Evolutionary conservation across 1,140 invertebrate species (phyloP), one percentile per base, ranked within the genome.

Genomic region (Mycetomoellerius zeteki): DNA sequence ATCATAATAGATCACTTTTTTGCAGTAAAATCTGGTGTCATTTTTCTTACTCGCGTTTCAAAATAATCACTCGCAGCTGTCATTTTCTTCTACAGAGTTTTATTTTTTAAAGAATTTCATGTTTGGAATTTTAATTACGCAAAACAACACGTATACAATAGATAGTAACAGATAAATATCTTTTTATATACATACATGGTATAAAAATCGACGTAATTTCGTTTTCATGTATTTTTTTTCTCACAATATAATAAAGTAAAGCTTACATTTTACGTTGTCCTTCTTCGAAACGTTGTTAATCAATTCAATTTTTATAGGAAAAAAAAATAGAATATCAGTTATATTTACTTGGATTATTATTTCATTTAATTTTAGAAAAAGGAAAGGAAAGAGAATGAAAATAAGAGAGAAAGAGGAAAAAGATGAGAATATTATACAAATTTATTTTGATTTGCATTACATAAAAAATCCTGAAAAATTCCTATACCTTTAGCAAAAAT

Each of bases 81-180:
- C 60, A 78, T 3, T 24, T 64, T 78, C 3, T 78, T 50, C 33
- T 24, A 21, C 21, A 24, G 1, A 54, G 6, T 43, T 77, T 10
- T 43, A 12, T 2, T 2, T 69, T 37, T 30, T 24, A 47, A 33
- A 62, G 21, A 2, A 37, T n/a, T 33, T 30, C 8, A 27, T 47
- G 14, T 62, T 60, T n/a, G 21, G 37, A 72, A 56, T 50, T 71
- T 82, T 67, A 76, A 67, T 88, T 58, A 58, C 54, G 6, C 30
- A 58, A 76, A 37, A n/a, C 12, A 2, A 54, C 12, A 43, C 30
- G 30, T 24, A 19, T 76, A 21, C n/a, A 21, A 33, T 14, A 56
- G 5, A n/a, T n/a, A n/a, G 24, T 14, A 37, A 50, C n/a, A 1
- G 2, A 43, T 24, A 27, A 30, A 77, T 62, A 6, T 77, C 14